Percentiles rank a stretch among this genome's conserved stretches.
These are phyloP conservation scores for Porites rus DNA, from an alignment of 92 coral and sea anemone species.

Conservation along the genomic window DNA sequence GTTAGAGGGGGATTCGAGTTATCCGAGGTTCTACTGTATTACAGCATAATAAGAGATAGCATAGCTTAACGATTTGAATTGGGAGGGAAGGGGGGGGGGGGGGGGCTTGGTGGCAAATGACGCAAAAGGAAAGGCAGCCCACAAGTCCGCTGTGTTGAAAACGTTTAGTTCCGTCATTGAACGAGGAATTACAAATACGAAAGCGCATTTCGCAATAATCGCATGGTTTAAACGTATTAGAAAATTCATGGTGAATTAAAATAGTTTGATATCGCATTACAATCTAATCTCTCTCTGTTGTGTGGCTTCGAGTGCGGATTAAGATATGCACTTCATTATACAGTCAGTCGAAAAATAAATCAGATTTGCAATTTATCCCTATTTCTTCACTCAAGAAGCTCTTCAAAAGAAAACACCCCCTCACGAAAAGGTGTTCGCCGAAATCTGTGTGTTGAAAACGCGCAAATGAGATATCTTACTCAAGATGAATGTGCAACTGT, in stretches of 20 bases:
- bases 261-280: conserved; percentile 16
- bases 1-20: too few relatives aligned
- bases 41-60: too few relatives aligned
- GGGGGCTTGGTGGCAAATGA: too few relatives aligned
- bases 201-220: neutral
- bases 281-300: neutral
- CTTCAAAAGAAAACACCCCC: conserved; percentile 53
- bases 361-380: conserved; percentile 41
- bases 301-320: conserved; percentile 33
- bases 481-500: neutral
- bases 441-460: conserved; percentile 16
- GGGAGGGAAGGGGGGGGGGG: too few relatives aligned
- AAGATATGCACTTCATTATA: conserved; percentile 15
- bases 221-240: neutral
- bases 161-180: neutral
- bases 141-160: neutral
- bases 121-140: too few relatives aligned
- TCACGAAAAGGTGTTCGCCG: conserved; percentile 45
- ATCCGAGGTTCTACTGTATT: too few relatives aligned
- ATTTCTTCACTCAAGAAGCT: conserved; percentile 29
- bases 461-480: neutral
- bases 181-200: too few relatives aligned
- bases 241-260: conserved; percentile 9
- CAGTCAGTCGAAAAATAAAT: conserved; percentile 5
- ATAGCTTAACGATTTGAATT: too few relatives aligned